These are phyloP conservation scores for Linnaemya vulpina DNA, from an alignment of 2,888 invertebrate genomes.

Conservation along the genomic window DNA sequence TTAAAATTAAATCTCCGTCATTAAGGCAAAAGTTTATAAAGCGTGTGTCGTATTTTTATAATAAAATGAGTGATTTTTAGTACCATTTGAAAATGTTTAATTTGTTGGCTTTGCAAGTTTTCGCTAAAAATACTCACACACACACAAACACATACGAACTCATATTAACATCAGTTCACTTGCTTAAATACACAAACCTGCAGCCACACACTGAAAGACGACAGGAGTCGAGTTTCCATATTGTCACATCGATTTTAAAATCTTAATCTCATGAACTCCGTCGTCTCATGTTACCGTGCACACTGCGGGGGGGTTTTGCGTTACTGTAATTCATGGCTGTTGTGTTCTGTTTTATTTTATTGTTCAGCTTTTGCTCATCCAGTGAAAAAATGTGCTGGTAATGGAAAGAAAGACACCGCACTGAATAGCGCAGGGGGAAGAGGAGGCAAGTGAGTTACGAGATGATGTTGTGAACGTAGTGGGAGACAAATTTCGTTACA, in stretches of 20 bases:
- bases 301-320: neutral
- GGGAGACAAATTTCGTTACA: slow-evolving; percentile 56
- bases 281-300: slow-evolving; percentile 4
- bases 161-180: too few relatives aligned
- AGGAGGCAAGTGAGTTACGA: neutral
- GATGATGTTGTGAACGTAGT: slow-evolving; percentile 5
- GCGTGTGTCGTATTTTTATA: neutral
- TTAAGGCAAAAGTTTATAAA: neutral
- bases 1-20: neutral
- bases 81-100: neutral
- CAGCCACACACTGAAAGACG: neutral
- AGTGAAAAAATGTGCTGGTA: neutral
- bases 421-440: too few relatives aligned
- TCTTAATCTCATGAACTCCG: slow-evolving; percentile 32
- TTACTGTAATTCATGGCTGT: slow-evolving; percentile 4
- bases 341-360: slow-evolving; percentile 11
- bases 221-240: slow-evolving; percentile 1
- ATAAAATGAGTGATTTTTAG: slow-evolving; percentile 20
- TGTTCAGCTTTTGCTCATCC: slow-evolving; percentile 29
- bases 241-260: slow-evolving; percentile 27
- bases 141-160: too few relatives aligned
- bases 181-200: neutral
- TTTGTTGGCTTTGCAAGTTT: neutral
- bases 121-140: neutral
- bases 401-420: neutral